These are phyloP conservation scores for Lamprotornis superbus DNA, from an alignment of 2,113 vertebrate species.

Conservation along the genomic window DNA sequence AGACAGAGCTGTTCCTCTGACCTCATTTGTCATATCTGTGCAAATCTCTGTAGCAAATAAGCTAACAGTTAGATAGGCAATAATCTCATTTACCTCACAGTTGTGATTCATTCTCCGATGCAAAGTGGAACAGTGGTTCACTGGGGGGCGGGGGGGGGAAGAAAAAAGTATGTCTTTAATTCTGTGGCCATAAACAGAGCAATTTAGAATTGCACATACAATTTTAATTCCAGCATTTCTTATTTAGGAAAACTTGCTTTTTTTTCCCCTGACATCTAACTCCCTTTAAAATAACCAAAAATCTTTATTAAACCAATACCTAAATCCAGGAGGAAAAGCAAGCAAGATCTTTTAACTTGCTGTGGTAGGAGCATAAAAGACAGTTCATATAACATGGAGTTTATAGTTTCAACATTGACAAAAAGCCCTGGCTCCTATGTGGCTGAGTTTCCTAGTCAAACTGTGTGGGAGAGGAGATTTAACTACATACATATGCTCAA, in stretches of 20 bases:
- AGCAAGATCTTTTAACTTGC: background rate
- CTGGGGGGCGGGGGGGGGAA: background rate
- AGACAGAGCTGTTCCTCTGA: background rate
- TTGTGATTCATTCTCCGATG: background rate
- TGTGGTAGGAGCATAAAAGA: background rate
- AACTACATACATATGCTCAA: background rate
- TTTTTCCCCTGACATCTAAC: background rate
- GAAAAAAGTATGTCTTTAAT: background rate
- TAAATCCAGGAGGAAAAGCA: background rate
- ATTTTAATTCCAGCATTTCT: background rate
- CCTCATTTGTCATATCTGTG: slow-evolving; percentile 20
- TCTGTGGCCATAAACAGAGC: background rate
- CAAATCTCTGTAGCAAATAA: slow-evolving; percentile 19
- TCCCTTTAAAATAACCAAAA: background rate
- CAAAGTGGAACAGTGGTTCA: background rate
- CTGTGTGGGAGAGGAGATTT: background rate
- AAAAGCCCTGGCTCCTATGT: background rate
- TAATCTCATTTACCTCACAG: slow-evolving; percentile 30
- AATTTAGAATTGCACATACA: background rate
- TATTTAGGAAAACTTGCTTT: background rate
- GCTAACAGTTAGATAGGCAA: background rate
- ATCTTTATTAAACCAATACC: background rate
- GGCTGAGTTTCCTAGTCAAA: background rate
- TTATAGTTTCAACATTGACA: background rate
- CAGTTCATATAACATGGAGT: background rate